Evolutionary conservation across 2,888 invertebrate genomes (phyloP).

Genomic region (Amphipoea oculea): DNA sequence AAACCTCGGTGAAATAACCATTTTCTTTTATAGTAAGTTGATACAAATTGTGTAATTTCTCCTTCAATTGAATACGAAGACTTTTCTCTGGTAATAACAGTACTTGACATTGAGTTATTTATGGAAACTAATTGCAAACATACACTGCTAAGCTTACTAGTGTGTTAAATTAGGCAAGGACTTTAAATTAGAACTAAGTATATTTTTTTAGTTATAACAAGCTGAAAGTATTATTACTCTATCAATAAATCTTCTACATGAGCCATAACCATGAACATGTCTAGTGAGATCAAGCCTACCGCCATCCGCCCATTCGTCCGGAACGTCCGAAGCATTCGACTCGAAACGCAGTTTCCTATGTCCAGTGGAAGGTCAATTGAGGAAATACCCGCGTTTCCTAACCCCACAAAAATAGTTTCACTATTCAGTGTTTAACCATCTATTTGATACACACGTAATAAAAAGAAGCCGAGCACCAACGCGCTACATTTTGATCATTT

Average conservation of each 20-base stretch:
- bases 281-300: constrained; percentile 63
- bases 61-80: constrained; percentile 1
- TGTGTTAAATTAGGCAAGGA: constrained; percentile 18
- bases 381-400: constrained; percentile 76
- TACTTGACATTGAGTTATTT: constrained; percentile 11
- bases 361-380: constrained; percentile 77
- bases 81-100: constrained; percentile 1
- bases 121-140: neutral
- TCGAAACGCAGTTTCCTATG: constrained; percentile 79
- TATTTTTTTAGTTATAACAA: neutral
- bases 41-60: constrained; percentile 15
- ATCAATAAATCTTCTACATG: neutral
- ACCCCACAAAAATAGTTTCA: constrained; percentile 71
- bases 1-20: constrained; percentile 6
- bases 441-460: constrained; percentile 50
- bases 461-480: constrained; percentile 36
- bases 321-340: constrained; percentile 73
- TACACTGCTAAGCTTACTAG: constrained; percentile 6
- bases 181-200: constrained; percentile 2
- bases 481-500: constrained; percentile 53
- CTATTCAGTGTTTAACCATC: constrained; percentile 40
- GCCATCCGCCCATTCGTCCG: constrained; percentile 68
- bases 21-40: constrained; percentile 8
- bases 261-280: constrained; percentile 47
- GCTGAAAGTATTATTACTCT: neutral